These are phyloP conservation scores for Glossosoma conforme DNA, from an alignment of 1,140 invertebrate genomes.

Conservation along the genomic window DNA sequence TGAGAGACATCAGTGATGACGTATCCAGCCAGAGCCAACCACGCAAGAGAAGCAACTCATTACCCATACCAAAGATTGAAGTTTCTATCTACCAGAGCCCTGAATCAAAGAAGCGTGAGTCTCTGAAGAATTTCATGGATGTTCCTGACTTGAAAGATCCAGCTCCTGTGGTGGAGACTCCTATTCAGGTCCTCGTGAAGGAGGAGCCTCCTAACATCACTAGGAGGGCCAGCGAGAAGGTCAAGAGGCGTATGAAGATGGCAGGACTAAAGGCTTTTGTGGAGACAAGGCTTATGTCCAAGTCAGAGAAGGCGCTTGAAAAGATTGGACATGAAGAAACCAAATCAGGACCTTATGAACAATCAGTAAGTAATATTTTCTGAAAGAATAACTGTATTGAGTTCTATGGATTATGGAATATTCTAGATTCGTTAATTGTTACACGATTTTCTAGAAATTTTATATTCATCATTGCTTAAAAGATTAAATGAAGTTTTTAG, in stretches of 20 bases:
- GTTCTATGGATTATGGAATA: neutral
- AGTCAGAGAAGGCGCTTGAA: constrained; percentile 85
- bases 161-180: constrained; percentile 44
- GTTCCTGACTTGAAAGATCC: constrained; percentile 64
- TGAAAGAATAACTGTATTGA: neutral
- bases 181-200: constrained; percentile 44
- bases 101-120: constrained; percentile 62
- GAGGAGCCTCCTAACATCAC: constrained; percentile 54
- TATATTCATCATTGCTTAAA: too few species aligned
- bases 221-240: constrained; percentile 72
- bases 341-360: constrained; percentile 50
- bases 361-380: constrained; percentile 44
- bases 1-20: constrained; percentile 77
- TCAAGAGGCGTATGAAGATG: constrained; percentile 83
- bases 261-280: constrained; percentile 84
- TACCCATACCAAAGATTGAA: constrained; percentile 91
- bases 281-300: constrained; percentile 84
- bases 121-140: constrained; percentile 70
- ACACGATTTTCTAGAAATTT: too few species aligned
- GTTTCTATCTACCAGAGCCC: constrained; percentile 77
- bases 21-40: constrained; percentile 67
- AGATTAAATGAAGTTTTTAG: too few species aligned
- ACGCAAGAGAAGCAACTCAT: constrained; percentile 80
- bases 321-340: constrained; percentile 77
- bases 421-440: too few species aligned